phyloP scores from a whole-genome alignment of 2,797 vertebrate genomes.

The Mus minutoides region DNA sequence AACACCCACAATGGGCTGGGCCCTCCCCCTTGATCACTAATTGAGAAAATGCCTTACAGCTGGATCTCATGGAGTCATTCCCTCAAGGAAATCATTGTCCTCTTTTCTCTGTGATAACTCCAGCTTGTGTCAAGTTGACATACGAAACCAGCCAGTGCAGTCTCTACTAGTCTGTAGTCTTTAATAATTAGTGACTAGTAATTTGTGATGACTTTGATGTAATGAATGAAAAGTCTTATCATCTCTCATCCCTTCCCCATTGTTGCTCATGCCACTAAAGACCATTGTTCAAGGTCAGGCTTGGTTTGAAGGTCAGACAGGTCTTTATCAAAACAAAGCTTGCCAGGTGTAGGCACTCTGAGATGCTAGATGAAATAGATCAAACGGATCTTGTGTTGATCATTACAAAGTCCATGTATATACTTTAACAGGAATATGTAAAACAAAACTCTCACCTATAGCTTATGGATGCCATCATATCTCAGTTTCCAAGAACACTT shows the following conservation, averaged over 20 bases:
- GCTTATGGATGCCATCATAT: not conserved
- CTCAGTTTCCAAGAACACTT: not conserved
- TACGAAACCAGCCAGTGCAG: not conserved
- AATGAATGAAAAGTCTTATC: not conserved
- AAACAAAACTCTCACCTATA: not conserved
- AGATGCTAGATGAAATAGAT: not conserved
- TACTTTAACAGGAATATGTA: not conserved
- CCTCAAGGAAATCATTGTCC: not conserved
- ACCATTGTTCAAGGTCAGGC: too few species aligned
- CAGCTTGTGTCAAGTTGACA: not conserved
- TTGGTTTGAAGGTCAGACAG: rapidly evolving
- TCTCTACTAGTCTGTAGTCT: not conserved
- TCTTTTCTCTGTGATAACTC: not conserved
- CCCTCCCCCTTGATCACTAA: not conserved
- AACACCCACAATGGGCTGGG: not conserved
- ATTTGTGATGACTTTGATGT: not conserved
- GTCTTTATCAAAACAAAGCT: not conserved
- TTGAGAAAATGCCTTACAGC: not conserved
- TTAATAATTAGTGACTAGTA: not conserved
- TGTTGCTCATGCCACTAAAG: not conserved
- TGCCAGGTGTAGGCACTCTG: not conserved
- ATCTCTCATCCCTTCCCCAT: not conserved
- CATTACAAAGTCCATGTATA: not conserved
- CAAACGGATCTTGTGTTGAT: not conserved
- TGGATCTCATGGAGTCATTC: not conserved